Conservation (phyloP, 2,797 vertebrate genomes). For the Alectoris magna region DNA sequence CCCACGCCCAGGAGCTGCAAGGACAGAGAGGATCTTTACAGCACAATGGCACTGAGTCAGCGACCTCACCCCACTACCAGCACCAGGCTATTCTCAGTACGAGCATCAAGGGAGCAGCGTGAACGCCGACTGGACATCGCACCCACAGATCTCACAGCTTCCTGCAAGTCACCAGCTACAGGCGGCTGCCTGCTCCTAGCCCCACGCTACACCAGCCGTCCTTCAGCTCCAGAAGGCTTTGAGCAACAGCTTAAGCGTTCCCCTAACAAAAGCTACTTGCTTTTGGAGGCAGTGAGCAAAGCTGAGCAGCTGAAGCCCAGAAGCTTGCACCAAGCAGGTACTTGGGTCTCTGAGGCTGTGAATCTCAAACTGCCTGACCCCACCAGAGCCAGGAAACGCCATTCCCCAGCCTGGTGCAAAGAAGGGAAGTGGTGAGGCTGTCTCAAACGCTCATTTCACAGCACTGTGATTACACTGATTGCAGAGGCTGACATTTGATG, state of each 20-base stretch:
- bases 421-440: neutral
- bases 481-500: conserved; percentile 27
- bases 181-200: neutral
- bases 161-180: neutral
- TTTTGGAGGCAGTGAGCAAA: neutral
- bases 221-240: neutral
- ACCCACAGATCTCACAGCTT: neutral
- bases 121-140: neutral
- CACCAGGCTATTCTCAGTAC: neutral
- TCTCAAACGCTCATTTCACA: neutral
- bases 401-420: neutral
- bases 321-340: neutral
- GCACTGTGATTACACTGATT: neutral
- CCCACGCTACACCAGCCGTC: neutral
- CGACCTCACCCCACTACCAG: neutral
- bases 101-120: neutral
- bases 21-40: neutral
- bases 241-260: neutral
- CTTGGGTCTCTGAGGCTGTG: neutral
- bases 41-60: neutral
- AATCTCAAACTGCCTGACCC: neutral
- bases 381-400: neutral
- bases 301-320: neutral
- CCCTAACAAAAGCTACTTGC: neutral
- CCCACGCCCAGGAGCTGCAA: neutral